Evolutionary conservation across 2,888 invertebrate genomes (phyloP), one percentile per base, ranked within the genome.

Genomic region (Ornithoptera priamus): DNA sequence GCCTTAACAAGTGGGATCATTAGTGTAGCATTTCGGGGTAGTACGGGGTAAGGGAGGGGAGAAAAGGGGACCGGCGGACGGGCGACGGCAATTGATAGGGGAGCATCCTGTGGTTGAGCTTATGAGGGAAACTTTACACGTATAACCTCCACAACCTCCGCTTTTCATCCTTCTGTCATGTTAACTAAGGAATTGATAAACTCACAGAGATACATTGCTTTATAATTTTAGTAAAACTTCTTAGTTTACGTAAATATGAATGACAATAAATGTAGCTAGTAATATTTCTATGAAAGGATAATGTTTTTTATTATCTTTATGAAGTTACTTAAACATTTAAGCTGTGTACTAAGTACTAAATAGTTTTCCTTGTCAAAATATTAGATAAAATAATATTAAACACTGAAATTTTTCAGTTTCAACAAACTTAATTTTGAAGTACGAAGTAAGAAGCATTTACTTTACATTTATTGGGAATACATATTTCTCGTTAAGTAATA

Each of bases 1-100:
- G 90, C 88, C 89, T 85, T 89, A 91, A 92, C 92, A 92, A 92
- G 90, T 91, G 92, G 89, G 83, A 88, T 92, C 90, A 90, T 92
- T 92, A 92, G 90, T 84, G 83, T 81, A 80, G 80, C 82, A 78
- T 77, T 75, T 75, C 68, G 72, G 72, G 66, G 72, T 71, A 74
- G 69, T 62, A 71, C 67, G 73, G 75, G 76, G 56, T n/a, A 20
- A 77, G 77, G 20, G 62, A 42, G 68, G 72, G 76, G 76, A 72
- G 72, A 56, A 15, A 15, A 12, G 46, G 42, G 12, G 8, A 12
- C 10, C 42, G 42, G 76, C 68, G 71, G 76, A 79, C 30, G 30
- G 77, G 78, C 76, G 72, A 80, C 75, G 81, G 86, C 88, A 87
- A 90, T 88, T 89, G 91, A 90, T 90, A 91, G 90, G 92, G 91